Conservation (phyloP, 2,113 vertebrate genomes). For the Furnarius figulus region DNA sequence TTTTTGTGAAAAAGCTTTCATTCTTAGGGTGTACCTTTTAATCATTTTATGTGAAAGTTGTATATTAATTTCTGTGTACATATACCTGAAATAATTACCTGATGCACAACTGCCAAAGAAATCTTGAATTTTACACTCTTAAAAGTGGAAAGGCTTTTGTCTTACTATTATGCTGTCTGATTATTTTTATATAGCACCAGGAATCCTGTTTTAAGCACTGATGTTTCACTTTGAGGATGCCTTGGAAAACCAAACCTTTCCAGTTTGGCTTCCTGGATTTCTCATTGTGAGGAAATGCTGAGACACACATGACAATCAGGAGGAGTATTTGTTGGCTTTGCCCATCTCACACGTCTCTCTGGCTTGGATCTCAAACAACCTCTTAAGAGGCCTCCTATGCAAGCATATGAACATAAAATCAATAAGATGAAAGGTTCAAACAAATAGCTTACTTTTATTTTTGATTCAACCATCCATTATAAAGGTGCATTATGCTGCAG, state of each 20-base stretch:
- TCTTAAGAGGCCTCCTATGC: slow-evolving; percentile 20
- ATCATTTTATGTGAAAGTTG: background rate
- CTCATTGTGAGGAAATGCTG: background rate
- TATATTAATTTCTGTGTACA: background rate
- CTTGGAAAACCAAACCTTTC: background rate
- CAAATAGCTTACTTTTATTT: slow-evolving; percentile 69
- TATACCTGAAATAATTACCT: background rate
- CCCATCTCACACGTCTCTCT: background rate
- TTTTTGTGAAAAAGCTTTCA: background rate
- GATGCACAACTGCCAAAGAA: background rate
- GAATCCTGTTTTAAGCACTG: background rate
- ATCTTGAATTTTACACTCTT: background rate
- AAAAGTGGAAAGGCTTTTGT: fast-evolving
- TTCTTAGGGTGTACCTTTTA: background rate
- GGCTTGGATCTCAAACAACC: background rate
- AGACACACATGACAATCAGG: background rate
- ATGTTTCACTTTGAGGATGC: background rate
- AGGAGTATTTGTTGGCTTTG: background rate
- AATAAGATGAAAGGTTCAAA: slow-evolving; percentile 42
- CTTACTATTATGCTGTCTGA: background rate
- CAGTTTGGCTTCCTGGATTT: background rate
- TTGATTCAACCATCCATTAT: slow-evolving; percentile 55
- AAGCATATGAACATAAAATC: slow-evolving; percentile 37
- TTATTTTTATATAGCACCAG: background rate
- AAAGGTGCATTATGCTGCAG: slow-evolving; percentile 36